Conservation (phyloP, 2,113 vertebrate species). For the Oenanthe melanoleuca region DNA sequence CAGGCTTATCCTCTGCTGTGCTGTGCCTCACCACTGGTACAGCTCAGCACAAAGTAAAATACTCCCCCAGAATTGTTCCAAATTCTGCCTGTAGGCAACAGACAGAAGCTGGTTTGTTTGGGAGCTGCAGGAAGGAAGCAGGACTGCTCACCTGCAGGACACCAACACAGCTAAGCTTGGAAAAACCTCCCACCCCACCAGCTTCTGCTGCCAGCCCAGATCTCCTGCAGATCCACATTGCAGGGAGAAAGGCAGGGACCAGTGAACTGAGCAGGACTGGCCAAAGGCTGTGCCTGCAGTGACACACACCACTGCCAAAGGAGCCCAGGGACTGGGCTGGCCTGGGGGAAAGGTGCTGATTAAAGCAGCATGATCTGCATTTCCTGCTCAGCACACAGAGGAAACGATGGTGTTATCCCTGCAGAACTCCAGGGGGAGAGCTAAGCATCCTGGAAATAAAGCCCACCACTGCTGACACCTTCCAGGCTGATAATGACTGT, state of each 20-base stretch:
- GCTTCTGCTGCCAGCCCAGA: background rate
- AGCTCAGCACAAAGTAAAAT: background rate
- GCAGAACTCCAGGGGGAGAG: background rate
- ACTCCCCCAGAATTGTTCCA: background rate
- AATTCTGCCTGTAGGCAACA: background rate
- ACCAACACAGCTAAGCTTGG: background rate
- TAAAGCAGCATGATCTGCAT: background rate
- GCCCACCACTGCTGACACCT: background rate
- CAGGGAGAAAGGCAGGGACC: background rate
- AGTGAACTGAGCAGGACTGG: background rate
- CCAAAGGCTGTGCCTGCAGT: background rate
- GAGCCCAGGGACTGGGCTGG: background rate
- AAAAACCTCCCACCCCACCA: background rate
- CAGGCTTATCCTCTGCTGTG: background rate
- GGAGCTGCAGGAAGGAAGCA: background rate
- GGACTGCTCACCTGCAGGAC: background rate
- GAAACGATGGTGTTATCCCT: background rate
- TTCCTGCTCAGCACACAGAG: background rate
- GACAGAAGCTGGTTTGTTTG: background rate
- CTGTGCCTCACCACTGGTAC: background rate
- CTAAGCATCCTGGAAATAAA: background rate
- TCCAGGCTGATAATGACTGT: background rate
- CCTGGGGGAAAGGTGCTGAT: background rate
- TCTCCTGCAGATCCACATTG: accelerated
- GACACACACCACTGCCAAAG: background rate